Percentiles rank a stretch among this genome's conserved stretches.
Evolutionary conservation across 2,113 vertebrate species (phyloP).

Genomic region (Paracanthobrama guichenoti): DNA sequence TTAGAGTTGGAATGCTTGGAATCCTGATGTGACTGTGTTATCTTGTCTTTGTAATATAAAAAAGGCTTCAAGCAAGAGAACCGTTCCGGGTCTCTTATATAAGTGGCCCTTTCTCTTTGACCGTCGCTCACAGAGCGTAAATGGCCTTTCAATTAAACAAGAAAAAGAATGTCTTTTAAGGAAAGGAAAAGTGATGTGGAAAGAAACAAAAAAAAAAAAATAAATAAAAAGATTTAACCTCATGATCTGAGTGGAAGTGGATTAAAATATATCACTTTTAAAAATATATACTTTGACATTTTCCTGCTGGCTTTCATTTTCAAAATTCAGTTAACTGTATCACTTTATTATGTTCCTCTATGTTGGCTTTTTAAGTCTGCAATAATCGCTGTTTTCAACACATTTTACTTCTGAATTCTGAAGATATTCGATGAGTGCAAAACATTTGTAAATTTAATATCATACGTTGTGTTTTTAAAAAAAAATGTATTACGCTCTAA

Average conservation of each 20-base stretch:
- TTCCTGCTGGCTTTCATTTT: neutral
- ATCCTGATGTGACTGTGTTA: slow-evolving; percentile 38
- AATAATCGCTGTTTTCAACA: neutral
- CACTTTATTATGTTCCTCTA: neutral
- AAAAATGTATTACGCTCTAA: neutral
- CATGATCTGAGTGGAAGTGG: neutral
- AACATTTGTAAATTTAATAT: neutral
- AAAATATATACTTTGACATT: slow-evolving; percentile 22
- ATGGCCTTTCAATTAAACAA: slow-evolving; percentile 35
- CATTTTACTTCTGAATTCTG: neutral
- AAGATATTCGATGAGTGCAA: neutral
- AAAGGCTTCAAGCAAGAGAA: slow-evolving; percentile 58
- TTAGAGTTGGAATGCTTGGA: slow-evolving; percentile 10
- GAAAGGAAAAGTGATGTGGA: slow-evolving; percentile 51
- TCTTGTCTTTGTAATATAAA: slow-evolving; percentile 46
- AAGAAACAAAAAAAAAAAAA: too few species aligned
- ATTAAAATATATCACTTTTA: slow-evolving; percentile 10
- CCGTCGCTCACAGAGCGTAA: slow-evolving; percentile 47
- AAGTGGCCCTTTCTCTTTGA: slow-evolving; percentile 57
- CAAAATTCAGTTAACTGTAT: neutral
- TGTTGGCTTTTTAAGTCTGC: neutral
- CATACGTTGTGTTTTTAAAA: neutral
- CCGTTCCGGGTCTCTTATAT: slow-evolving; percentile 66
- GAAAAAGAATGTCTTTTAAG: neutral
- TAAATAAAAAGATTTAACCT: too few species aligned